phyloP scores from a whole-genome alignment of 2,113 vertebrate species.

The Etheostoma cragini region DNA sequence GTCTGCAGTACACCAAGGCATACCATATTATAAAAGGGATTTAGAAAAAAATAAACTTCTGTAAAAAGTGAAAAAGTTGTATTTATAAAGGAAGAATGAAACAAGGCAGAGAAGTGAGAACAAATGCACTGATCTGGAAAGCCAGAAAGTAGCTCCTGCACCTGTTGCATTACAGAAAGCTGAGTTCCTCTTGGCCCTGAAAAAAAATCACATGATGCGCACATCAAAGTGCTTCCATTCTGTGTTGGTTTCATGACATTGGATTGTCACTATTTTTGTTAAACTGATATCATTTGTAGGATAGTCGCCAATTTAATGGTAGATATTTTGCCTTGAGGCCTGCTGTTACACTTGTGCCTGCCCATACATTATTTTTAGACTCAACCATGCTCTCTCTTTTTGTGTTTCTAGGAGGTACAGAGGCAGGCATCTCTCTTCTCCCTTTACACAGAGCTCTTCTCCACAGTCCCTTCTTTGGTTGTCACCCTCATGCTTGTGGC shows the following conservation, averaged over 20 bases:
- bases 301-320: background rate
- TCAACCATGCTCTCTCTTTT: background rate
- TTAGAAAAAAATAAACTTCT: background rate
- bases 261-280: background rate
- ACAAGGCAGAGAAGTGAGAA: constrained; percentile 38
- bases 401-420: constrained; percentile 90
- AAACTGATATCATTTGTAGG: background rate
- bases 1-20: background rate
- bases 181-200: background rate
- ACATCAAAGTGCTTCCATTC: background rate
- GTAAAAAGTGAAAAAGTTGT: background rate
- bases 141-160: background rate
- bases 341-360: background rate
- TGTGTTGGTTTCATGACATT: background rate
- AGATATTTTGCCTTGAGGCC: background rate
- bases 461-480: constrained; percentile 87
- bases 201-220: background rate
- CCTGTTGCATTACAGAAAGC: background rate
- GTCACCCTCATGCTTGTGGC: constrained; percentile 92
- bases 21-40: background rate
- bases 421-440: constrained; percentile 89
- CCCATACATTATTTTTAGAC: background rate
- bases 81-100: background rate
- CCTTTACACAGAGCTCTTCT: constrained; percentile 88
- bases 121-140: background rate